Conservation (phyloP, 1,140 invertebrate species). For the Drosophila arawakana region DNA sequence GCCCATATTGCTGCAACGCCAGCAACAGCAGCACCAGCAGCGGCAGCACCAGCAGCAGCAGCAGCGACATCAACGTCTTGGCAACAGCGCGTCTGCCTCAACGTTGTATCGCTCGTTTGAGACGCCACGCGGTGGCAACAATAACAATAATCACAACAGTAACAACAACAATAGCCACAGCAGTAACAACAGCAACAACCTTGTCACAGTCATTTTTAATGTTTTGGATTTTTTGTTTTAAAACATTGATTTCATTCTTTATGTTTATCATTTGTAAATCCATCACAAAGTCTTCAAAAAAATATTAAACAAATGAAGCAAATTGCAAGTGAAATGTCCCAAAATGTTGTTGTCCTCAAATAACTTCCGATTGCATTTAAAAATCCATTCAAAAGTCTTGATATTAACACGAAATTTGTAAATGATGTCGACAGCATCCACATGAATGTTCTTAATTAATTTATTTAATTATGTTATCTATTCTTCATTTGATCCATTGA, state of each 20-base stretch:
- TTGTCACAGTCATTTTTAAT: slow-evolving; percentile 81
- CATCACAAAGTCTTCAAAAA: slow-evolving; percentile 15
- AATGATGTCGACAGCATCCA: slow-evolving; percentile 12
- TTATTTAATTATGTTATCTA: slow-evolving; percentile 1
- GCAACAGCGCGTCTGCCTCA: slow-evolving; percentile 45
- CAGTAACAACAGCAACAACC: slow-evolving; percentile 58
- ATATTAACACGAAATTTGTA: not conserved
- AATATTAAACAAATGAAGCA: slow-evolving; percentile 18
- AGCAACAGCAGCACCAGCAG: slow-evolving; percentile 17
- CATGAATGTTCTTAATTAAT: slow-evolving; percentile 27
- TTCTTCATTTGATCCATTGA: slow-evolving; percentile 9
- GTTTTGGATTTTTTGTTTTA: slow-evolving; percentile 82
- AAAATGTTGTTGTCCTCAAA: slow-evolving; percentile 42
- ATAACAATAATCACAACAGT: slow-evolving; percentile 29
- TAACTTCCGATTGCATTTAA: not conserved
- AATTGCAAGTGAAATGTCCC: slow-evolving; percentile 50
- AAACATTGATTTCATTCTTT: slow-evolving; percentile 6
- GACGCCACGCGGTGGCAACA: slow-evolving; percentile 26
- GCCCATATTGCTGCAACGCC: slow-evolving; percentile 45
- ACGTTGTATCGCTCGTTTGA: slow-evolving; percentile 68
- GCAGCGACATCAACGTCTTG: slow-evolving; percentile 33
- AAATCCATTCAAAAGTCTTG: slow-evolving; percentile 31
- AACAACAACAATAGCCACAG: slow-evolving; percentile 44
- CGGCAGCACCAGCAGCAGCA: slow-evolving; percentile 36
- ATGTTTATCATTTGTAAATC: slow-evolving; percentile 32